Conservation (phyloP, 2,113 vertebrate genomes). For the Orientallactaga bullata region DNA sequence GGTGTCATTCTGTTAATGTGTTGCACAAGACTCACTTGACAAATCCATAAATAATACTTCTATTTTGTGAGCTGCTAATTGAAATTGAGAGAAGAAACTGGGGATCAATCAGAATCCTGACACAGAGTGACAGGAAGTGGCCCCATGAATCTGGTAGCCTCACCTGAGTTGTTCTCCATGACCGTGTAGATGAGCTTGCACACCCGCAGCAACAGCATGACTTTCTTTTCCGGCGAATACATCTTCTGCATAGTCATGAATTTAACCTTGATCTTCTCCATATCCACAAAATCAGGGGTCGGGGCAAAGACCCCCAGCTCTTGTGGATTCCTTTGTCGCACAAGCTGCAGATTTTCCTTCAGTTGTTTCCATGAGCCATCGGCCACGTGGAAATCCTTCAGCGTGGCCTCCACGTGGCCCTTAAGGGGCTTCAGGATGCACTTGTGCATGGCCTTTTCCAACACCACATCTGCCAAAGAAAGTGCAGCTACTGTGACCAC, state of each 20-base stretch:
- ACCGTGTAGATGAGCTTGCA: conserved; percentile 98
- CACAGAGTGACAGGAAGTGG: fast-evolving
- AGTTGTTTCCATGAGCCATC: conserved; percentile 94
- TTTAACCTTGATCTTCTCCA: conserved; percentile 97
- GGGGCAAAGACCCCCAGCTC: conserved; percentile 95
- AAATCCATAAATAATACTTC: background rate
- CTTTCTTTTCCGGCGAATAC: conserved; percentile 98
- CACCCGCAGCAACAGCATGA: conserved; percentile 93
- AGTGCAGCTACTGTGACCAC: conserved; percentile 72
- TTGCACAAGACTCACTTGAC: background rate
- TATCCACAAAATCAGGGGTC: conserved; percentile 92
- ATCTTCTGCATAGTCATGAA: conserved; percentile 96
- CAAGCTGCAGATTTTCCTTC: conserved; percentile 94
- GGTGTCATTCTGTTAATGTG: background rate
- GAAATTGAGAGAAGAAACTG: background rate
- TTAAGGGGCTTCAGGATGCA: conserved; percentile 96
- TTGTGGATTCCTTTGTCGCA: conserved; percentile 92
- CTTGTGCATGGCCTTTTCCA: conserved; percentile 98
- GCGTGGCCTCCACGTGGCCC: conserved; percentile 90
- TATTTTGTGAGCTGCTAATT: background rate
- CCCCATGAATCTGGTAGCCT: background rate
- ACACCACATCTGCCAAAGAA: conserved; percentile 90
- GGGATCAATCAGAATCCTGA: background rate
- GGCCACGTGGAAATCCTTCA: conserved; percentile 92
- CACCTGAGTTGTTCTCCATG: conserved; percentile 99